These are phyloP conservation scores for Sclerurus mexicanus DNA, from an alignment of 2,113 vertebrate genomes.

Conservation along the genomic window DNA sequence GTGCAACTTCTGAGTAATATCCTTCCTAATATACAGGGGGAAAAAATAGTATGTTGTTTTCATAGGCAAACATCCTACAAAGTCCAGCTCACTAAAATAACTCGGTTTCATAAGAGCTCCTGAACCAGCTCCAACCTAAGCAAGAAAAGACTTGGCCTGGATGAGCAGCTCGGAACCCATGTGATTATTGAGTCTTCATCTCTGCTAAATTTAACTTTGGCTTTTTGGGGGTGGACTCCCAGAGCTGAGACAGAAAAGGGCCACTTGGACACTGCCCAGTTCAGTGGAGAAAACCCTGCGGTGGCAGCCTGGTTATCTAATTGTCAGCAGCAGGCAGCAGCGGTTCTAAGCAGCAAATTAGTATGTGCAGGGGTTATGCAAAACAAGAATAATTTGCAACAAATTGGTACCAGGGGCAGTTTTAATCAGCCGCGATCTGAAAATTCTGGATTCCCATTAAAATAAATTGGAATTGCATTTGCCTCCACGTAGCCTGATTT, in stretches of 20 bases:
- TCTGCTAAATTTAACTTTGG: neutral
- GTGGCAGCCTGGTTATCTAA: neutral
- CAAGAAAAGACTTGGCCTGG: neutral
- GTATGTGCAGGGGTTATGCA: neutral
- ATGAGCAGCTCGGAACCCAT: neutral
- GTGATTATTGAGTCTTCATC: neutral
- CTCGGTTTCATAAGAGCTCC: neutral
- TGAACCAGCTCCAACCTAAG: constrained; percentile 23
- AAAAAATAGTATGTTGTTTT: neutral
- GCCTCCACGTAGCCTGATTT: neutral
- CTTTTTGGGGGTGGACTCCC: neutral
- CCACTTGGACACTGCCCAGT: neutral
- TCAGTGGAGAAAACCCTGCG: neutral
- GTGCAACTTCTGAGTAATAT: neutral
- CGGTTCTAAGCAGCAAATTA: neutral
- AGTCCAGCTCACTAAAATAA: constrained; percentile 4
- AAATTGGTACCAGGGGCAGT: neutral
- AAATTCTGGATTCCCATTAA: constrained; percentile 15
- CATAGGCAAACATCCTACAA: neutral
- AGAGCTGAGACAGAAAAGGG: neutral
- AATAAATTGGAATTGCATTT: constrained; percentile 9
- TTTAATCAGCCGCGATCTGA: neutral
- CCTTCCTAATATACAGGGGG: neutral
- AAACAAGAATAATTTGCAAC: neutral
- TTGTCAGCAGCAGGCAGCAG: neutral